phyloP scores from a whole-genome alignment of 2,888 invertebrate genomes.

The Clostera curtula region DNA sequence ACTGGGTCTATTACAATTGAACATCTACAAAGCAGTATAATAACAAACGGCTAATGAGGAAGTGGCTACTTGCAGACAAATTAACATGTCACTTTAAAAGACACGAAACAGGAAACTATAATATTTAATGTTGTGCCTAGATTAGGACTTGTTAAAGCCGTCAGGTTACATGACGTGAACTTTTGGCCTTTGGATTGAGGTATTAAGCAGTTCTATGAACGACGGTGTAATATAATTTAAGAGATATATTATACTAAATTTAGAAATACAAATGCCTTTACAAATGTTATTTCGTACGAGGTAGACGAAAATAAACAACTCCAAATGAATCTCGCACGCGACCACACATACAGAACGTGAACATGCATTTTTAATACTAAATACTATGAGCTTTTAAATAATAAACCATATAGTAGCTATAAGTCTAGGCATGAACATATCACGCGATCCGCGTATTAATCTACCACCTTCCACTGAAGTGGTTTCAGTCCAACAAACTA shows the following conservation, averaged over 20 bases:
- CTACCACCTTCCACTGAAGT: slow-evolving; percentile 27
- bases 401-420: slow-evolving; percentile 30
- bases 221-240: neutral
- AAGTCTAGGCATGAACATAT: slow-evolving; percentile 23
- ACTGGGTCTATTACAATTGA: slow-evolving; percentile 47
- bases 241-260: neutral
- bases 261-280: neutral
- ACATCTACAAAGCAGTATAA: slow-evolving; percentile 54
- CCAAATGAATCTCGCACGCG: slow-evolving; percentile 18
- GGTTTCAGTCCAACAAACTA: slow-evolving; percentile 24
- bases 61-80: slow-evolving; percentile 64
- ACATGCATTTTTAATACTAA: slow-evolving; percentile 35
- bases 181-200: slow-evolving; percentile 23
- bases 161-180: slow-evolving; percentile 27
- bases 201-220: slow-evolving; percentile 16
- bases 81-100: slow-evolving; percentile 67
- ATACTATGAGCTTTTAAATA: slow-evolving; percentile 33
- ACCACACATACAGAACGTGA: slow-evolving; percentile 29
- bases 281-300: slow-evolving; percentile 7
- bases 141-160: slow-evolving; percentile 51
- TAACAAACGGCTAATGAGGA: slow-evolving; percentile 70
- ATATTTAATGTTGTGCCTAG: slow-evolving; percentile 63
- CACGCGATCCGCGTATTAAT: slow-evolving; percentile 43
- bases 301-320: slow-evolving; percentile 22
- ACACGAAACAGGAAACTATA: slow-evolving; percentile 57